phyloP scores from a whole-genome alignment of 2,113 vertebrate species.

The Scopus umbretta region DNA sequence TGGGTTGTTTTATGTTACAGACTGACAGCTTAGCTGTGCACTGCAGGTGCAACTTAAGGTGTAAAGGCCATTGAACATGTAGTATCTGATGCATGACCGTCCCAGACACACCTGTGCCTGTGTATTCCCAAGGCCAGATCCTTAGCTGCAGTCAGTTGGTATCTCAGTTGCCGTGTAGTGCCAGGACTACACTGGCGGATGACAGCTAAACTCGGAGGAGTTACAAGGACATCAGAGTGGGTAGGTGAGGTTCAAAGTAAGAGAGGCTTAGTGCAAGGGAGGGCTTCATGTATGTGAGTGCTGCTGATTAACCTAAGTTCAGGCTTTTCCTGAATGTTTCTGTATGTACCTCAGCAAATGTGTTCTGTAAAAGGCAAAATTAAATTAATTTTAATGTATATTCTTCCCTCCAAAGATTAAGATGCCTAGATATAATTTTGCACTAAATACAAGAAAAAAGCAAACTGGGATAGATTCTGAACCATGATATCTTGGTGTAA shows the following conservation, averaged over 20 bases:
- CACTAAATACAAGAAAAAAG: not conserved
- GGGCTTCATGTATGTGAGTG: rapidly evolving
- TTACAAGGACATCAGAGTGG: not conserved
- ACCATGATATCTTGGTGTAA: not conserved
- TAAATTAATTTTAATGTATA: not conserved
- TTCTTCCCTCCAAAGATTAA: not conserved
- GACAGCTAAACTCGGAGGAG: not conserved
- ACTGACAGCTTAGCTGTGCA: not conserved
- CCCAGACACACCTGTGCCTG: not conserved
- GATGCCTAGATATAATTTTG: not conserved
- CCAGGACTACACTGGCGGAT: not conserved
- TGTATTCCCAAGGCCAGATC: not conserved
- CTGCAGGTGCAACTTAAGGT: not conserved
- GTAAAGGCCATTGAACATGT: not conserved
- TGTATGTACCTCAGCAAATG: not conserved
- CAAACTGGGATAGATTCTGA: not conserved
- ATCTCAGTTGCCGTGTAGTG: not conserved
- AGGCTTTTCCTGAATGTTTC: not conserved
- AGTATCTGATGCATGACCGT: not conserved
- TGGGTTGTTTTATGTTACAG: not conserved
- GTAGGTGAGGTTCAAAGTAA: not conserved
- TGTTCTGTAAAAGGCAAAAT: not conserved
- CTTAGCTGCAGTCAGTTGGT: not conserved
- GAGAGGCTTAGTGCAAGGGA: not conserved
- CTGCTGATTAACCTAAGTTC: not conserved